phyloP scores from a whole-genome alignment of 2,888 invertebrate species.

The Sylvicola cinctus region DNA sequence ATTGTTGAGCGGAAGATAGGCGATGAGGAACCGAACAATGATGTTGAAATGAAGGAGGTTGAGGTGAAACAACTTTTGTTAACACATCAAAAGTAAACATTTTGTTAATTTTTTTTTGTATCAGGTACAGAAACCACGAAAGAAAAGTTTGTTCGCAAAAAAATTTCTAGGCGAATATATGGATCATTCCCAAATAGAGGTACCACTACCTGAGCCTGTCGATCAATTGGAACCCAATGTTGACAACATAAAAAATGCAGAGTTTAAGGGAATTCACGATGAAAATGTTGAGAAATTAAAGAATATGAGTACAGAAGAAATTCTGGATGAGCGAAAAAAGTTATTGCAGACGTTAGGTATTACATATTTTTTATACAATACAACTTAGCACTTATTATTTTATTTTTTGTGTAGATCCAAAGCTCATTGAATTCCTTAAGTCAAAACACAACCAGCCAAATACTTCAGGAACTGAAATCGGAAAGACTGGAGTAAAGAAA shows the following conservation, averaged over 20 bases:
- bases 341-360: slow-evolving; percentile 30
- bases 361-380: neutral
- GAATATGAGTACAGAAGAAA: slow-evolving; percentile 51
- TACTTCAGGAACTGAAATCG: slow-evolving; percentile 27
- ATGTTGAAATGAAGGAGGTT: neutral
- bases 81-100: neutral
- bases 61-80: neutral
- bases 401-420: slow-evolving; percentile 34
- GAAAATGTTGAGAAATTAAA: slow-evolving; percentile 48
- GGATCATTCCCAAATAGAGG: neutral
- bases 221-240: neutral
- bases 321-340: slow-evolving; percentile 48
- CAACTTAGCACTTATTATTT: too few species aligned
- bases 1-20: slow-evolving; percentile 28
- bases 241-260: neutral
- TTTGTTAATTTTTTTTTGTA: slow-evolving; percentile 1
- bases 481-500: slow-evolving; percentile 16
- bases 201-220: neutral
- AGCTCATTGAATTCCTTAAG: slow-evolving; percentile 36
- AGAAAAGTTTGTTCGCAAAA: slow-evolving; percentile 4
- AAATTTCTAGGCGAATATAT: neutral
- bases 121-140: neutral
- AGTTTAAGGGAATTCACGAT: slow-evolving; percentile 39
- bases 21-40: neutral
- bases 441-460: slow-evolving; percentile 2